Evolutionary conservation across 2,888 invertebrate species (phyloP).

Genomic region (Epicampocera succincta): DNA sequence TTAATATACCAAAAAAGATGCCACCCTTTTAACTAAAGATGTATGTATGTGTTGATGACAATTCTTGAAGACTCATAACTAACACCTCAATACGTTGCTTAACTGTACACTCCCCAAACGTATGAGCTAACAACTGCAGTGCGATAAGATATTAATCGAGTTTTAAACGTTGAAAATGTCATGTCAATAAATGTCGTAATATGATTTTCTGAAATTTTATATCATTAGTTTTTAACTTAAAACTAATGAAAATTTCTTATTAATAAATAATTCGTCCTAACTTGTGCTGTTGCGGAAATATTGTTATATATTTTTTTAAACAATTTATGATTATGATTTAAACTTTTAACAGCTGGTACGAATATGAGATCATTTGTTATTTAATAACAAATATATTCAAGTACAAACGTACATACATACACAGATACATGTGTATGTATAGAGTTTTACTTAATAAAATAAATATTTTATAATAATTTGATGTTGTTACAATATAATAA

Average conservation of each 20-base stretch:
- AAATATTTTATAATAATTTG: too few relatives aligned
- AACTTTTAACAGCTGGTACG: conserved; percentile 31
- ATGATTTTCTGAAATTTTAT: conserved; percentile 75
- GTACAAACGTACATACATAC: not conserved
- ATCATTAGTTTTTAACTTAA: conserved; percentile 33
- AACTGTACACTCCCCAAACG: not conserved
- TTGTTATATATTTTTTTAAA: not conserved
- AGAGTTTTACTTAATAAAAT: not conserved
- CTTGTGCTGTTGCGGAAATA: conserved; percentile 22
- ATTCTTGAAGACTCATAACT: too few relatives aligned
- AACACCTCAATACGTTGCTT: not conserved
- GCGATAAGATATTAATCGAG: conserved; percentile 77
- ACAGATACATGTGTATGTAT: not conserved
- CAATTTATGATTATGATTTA: conserved; percentile 38
- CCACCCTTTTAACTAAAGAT: not conserved
- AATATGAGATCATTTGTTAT: conserved; percentile 34
- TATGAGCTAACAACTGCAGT: conserved; percentile 1
- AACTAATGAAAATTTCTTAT: conserved; percentile 40
- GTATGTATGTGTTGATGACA: conserved; percentile 32
- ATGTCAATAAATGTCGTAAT: conserved; percentile 78
- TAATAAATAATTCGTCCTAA: conserved; percentile 40
- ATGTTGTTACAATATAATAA: too few relatives aligned
- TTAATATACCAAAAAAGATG: too few relatives aligned
- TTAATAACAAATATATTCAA: not conserved
- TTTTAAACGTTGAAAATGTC: conserved; percentile 76